Percentiles rank a stretch among this genome's conserved stretches.
Evolutionary conservation across 2,113 vertebrate genomes (phyloP).

Genomic region (Mugil cephalus): DNA sequence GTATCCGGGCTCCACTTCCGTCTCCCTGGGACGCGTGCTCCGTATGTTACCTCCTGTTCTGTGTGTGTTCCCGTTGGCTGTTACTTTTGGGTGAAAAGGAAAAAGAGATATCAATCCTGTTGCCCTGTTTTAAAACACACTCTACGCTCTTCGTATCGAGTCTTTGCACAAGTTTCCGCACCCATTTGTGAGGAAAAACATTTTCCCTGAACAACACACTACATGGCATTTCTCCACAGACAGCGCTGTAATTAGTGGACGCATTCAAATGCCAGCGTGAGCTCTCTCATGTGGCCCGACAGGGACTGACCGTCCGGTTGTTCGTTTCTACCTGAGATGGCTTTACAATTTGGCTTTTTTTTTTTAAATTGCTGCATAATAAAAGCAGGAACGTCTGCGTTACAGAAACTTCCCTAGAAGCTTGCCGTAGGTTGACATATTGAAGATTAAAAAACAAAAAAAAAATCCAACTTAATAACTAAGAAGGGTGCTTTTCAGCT

Average conservation of each 20-base stretch:
- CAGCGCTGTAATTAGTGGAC: neutral
- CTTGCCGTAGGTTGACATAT: neutral
- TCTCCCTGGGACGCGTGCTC: constrained; percentile 50
- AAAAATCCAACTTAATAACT: neutral
- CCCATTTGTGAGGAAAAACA: no score
- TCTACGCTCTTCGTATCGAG: neutral
- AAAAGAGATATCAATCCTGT: neutral
- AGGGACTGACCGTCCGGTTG: neutral
- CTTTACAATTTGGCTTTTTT: neutral
- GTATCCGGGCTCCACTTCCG: constrained; percentile 38
- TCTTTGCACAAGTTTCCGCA: no score
- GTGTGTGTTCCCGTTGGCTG: neutral
- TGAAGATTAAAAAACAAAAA: neutral
- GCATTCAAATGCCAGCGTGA: neutral
- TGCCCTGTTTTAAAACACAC: constrained; percentile 11
- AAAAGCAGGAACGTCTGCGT: neutral
- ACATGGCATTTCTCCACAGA: constrained; percentile 4
- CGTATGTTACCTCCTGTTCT: neutral
- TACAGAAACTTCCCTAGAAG: neutral
- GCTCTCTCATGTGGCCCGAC: neutral
- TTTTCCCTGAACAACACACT: neutral
- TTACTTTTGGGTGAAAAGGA: neutral
- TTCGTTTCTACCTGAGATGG: neutral
- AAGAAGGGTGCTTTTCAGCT: neutral
- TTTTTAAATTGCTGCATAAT: neutral